A percentile compares a stretch with the other conserved stretches of the same genome.
These are phyloP conservation scores for Eriocheir sinensis DNA, from an alignment of 1,140 invertebrate species.

Conservation along the genomic window DNA sequence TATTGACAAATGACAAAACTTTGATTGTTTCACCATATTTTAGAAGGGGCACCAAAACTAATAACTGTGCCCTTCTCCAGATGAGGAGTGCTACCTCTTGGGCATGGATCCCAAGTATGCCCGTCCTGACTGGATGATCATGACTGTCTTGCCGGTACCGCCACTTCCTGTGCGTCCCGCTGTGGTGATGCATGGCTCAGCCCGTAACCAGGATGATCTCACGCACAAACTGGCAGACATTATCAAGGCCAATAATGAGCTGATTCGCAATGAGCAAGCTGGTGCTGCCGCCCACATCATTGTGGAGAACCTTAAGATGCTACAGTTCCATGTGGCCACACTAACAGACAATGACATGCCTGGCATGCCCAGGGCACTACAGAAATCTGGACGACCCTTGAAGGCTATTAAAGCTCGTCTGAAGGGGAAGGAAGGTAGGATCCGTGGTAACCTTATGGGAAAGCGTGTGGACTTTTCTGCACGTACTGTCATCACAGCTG, in stretches of 20 bases:
- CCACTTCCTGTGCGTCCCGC: conserved; percentile 95
- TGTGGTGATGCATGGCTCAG: conserved; percentile 99
- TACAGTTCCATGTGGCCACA: conserved; percentile 99
- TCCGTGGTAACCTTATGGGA: conserved; percentile 99
- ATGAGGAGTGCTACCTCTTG: conserved; percentile 97
- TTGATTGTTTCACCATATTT: not conserved
- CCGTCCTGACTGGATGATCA: conserved; percentile 99
- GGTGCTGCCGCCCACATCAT: conserved; percentile 99
- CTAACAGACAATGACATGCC: conserved; percentile 99
- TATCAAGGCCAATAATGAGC: conserved; percentile 98
- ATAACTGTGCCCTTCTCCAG: conserved; percentile 81
- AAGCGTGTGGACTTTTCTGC: conserved; percentile 99
- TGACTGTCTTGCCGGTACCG: conserved; percentile 98
- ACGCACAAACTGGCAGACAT: conserved; percentile 99
- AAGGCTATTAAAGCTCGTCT: conserved; percentile 95
- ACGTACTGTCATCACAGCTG: conserved; percentile 99
- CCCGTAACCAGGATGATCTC: conserved; percentile 98
- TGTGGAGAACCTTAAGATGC: conserved; percentile 97
- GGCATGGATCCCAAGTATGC: conserved; percentile 98
- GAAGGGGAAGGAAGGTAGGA: conserved; percentile 96
- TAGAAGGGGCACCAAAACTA: not conserved
- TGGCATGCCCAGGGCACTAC: conserved; percentile 97
- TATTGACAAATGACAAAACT: not conserved
- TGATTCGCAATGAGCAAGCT: conserved; percentile 96
- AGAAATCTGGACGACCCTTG: conserved; percentile 98